phyloP scores from a whole-genome alignment of 2,113 vertebrate genomes.

The Ibidorhyncha struthersii region DNA sequence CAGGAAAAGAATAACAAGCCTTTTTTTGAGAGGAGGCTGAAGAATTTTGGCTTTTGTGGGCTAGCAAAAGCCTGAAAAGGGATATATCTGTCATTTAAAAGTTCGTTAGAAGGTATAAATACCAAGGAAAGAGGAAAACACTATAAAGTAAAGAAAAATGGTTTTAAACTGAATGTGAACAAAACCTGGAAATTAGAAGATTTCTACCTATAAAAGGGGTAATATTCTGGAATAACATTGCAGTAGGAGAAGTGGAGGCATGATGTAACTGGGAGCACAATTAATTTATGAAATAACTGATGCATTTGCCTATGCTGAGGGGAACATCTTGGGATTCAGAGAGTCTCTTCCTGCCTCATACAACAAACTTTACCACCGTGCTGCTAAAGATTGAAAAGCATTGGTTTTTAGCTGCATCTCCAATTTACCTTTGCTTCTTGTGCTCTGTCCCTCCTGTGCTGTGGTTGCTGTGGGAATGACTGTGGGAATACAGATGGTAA shows the following conservation, averaged over 20 bases:
- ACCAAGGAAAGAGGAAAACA: not conserved
- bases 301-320: not conserved
- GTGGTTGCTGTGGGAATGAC: not conserved
- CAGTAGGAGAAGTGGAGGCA: not conserved
- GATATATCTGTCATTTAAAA: not conserved
- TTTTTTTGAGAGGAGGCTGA: not conserved
- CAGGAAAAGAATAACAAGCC: not conserved
- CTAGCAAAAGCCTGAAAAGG: not conserved
- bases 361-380: not conserved
- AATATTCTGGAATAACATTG: not conserved
- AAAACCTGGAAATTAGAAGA: not conserved
- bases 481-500: not conserved
- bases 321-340: not conserved
- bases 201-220: not conserved
- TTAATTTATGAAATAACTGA: not conserved
- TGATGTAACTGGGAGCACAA: accelerated
- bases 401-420: not conserved
- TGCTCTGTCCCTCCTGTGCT: not conserved
- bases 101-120: not conserved
- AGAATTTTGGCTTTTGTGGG: not conserved
- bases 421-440: not conserved
- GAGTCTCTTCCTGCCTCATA: not conserved
- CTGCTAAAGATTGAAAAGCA: not conserved
- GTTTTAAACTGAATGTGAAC: not conserved
- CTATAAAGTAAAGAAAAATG: not conserved